phyloP scores from a whole-genome alignment of 2,113 vertebrate genomes.

The Atlantisia rogersi region DNA sequence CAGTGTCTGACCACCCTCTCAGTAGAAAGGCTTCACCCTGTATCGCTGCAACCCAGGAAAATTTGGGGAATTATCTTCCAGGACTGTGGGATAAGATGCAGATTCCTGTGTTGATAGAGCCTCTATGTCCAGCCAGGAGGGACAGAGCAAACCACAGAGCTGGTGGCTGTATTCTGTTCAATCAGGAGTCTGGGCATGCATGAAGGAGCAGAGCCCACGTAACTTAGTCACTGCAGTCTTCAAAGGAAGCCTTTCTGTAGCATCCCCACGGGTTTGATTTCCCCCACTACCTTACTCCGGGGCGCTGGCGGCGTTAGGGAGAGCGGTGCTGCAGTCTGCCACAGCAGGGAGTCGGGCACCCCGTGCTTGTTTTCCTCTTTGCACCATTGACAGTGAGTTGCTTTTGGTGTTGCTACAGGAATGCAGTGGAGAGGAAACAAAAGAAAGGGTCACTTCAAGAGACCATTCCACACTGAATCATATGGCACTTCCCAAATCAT shows the following conservation, averaged over 20 bases:
- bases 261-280: neutral
- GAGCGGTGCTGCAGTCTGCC: neutral
- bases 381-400: neutral
- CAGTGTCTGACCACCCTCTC: too few relatives aligned
- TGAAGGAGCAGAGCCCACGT: neutral
- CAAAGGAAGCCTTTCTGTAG: neutral
- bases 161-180: neutral
- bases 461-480: neutral
- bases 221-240: neutral
- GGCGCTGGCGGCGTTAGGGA: accelerated
- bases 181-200: accelerated
- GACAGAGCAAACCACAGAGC: neutral
- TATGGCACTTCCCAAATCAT: neutral
- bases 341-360: neutral
- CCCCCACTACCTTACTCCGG: neutral
- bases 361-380: neutral
- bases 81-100: neutral
- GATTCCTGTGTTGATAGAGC: neutral
- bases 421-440: neutral
- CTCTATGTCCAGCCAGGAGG: neutral
- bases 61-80: neutral
- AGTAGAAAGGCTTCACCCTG: neutral
- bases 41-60: neutral
- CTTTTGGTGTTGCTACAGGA: neutral
- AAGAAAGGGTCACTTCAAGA: neutral